Conservation (phyloP, 2,888 invertebrate species). For the Bugulina stolonifera region DNA sequence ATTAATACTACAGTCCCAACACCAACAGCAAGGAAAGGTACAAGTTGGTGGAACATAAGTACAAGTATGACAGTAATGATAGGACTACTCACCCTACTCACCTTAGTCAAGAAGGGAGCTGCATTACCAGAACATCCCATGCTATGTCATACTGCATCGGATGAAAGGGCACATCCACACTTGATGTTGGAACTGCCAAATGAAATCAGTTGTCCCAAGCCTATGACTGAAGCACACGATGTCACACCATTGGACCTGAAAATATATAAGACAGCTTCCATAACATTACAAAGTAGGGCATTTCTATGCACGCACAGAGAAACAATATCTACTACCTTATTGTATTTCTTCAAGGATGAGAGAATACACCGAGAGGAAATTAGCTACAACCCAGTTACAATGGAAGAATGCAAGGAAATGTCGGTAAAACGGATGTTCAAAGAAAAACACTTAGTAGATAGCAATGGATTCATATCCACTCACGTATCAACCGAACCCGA, state of each 20-base stretch:
- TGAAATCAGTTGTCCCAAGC: background rate
- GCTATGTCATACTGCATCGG: background rate
- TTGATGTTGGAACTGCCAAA: background rate
- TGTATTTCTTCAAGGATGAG: background rate
- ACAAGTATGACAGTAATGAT: too few species aligned
- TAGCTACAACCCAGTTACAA: background rate
- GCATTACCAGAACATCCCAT: background rate
- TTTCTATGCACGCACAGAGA: background rate
- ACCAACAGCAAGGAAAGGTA: too few species aligned
- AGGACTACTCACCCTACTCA: too few species aligned
- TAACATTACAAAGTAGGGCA: background rate
- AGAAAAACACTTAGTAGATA: background rate
- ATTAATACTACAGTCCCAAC: too few species aligned
- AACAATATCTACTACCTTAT: background rate
- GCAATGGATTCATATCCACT: background rate
- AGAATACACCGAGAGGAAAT: background rate
- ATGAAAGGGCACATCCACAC: background rate
- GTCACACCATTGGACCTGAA: background rate
- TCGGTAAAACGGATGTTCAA: background rate
- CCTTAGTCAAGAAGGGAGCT: too few species aligned
- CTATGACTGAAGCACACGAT: background rate
- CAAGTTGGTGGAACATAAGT: too few species aligned
- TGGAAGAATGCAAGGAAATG: background rate
- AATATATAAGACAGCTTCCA: background rate
- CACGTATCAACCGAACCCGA: background rate